Evolutionary conservation across 2,113 vertebrate genomes (phyloP), one percentile per base, ranked within the genome.

Genomic region (Phalacrocorax carbo): DNA sequence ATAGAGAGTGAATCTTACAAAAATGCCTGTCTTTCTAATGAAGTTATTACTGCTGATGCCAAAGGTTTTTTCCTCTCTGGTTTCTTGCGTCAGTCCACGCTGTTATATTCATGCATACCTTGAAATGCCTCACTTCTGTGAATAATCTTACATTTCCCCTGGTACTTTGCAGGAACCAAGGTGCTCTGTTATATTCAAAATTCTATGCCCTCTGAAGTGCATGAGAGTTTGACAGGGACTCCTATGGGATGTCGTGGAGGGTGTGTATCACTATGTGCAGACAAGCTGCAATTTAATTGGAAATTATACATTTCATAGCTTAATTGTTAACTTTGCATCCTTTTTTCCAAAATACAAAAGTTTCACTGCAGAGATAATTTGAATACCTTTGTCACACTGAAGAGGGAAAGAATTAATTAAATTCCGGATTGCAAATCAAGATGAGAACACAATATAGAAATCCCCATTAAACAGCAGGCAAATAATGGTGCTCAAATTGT

Each of bases 381-480:
- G 75, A 93, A 93, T 82, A 69, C 49, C 70, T 93, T 86, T 83
- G 82, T 90, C 76, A 83, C 11, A 6, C 0, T 61, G 86, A 94
- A 92, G n/a, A 76, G 26, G 60, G 86, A 93, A 95, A 79, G 70
- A 85, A 92, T 86, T 73, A 71, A 88, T 96, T 93, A 82, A 66
- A 87, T 80, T 62, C 52, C 0, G 0, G 51, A 82, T 78, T 90
- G 86, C 81, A 87, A 88, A 36, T 88, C 75, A 86, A 94, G 40
- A 25, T 82, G 78, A 92, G 82, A 95, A 77, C 77, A 94, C 80
- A 91, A 76, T 80, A 89, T 73, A 77, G 92, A 97, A 95, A 93
- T 70, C 68, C 40, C 51, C 83, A 57, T 79, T 49, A 91, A 96
- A 73, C 52, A 86, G 84, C 60, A 88, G 71, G 68, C 86, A 90